These are phyloP conservation scores for Malacoraja senta DNA, from an alignment of 2,797 vertebrate species.

Conservation along the genomic window DNA sequence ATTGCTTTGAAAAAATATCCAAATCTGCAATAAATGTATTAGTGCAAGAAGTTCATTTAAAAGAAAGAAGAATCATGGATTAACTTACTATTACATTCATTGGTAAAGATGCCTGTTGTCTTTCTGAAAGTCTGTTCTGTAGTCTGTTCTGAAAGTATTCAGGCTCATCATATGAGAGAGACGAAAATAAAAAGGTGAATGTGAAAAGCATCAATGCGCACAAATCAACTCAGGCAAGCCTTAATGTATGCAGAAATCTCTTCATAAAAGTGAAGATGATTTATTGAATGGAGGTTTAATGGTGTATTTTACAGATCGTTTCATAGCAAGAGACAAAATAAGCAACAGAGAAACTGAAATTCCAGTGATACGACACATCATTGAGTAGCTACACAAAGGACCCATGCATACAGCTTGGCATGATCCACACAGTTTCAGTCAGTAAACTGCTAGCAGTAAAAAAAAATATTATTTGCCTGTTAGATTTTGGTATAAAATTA, in stretches of 20 bases:
- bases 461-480: neutral
- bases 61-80: neutral
- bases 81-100: neutral
- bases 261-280: slow-evolving; percentile 16
- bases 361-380: neutral
- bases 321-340: neutral
- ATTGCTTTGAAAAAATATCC: neutral
- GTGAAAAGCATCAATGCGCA: neutral
- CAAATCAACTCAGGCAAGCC: neutral
- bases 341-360: slow-evolving; percentile 20
- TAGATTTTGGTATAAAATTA: neutral
- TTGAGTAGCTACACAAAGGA: slow-evolving; percentile 14
- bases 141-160: neutral
- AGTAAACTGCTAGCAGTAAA: neutral
- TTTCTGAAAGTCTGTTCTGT: no score
- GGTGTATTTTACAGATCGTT: neutral
- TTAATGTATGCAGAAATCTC: neutral
- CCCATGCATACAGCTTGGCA: slow-evolving; percentile 4
- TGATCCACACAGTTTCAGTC: neutral
- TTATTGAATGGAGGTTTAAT: slow-evolving; percentile 17
- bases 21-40: neutral
- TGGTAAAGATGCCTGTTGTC: neutral
- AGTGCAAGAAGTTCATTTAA: neutral
- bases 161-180: neutral
- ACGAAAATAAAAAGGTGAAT: neutral